Evolutionary conservation across 2,113 vertebrate species (phyloP).

Genomic region (Hippopotamus amphibius): DNA sequence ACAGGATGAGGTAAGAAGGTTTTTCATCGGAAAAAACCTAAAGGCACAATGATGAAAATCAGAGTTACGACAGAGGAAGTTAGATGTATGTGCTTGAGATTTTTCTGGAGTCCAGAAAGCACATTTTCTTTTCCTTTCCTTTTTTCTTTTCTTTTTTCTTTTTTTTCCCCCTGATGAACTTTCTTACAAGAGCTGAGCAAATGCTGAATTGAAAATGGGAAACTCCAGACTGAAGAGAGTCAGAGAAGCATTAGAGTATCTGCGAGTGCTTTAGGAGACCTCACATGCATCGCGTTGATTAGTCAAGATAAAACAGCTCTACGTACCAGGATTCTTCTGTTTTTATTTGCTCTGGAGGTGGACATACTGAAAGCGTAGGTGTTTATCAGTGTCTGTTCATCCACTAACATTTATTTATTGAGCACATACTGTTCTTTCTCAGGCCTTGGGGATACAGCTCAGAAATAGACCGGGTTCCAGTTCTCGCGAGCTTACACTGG

Average conservation of each 20-base stretch:
- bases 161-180: background rate
- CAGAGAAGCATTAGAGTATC: background rate
- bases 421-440: background rate
- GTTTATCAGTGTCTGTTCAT: background rate
- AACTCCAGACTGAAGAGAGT: background rate
- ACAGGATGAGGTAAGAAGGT: background rate
- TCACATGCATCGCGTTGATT: background rate
- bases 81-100: background rate
- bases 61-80: background rate
- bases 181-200: conserved; percentile 10
- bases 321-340: background rate
- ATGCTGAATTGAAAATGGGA: background rate
- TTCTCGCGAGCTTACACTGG: background rate
- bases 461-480: background rate
- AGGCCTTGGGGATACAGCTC: background rate
- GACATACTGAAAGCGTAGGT: background rate
- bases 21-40: background rate
- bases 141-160: background rate
- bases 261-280: background rate
- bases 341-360: background rate
- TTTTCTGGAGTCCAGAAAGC: background rate
- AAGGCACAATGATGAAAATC: background rate
- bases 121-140: background rate
- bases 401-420: background rate
- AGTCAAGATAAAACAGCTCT: background rate